Percentiles rank a stretch among this genome's conserved stretches.
These are phyloP conservation scores for Tretioscincus oriximinensis DNA, from an alignment of 2,113 vertebrate genomes.

Conservation along the genomic window DNA sequence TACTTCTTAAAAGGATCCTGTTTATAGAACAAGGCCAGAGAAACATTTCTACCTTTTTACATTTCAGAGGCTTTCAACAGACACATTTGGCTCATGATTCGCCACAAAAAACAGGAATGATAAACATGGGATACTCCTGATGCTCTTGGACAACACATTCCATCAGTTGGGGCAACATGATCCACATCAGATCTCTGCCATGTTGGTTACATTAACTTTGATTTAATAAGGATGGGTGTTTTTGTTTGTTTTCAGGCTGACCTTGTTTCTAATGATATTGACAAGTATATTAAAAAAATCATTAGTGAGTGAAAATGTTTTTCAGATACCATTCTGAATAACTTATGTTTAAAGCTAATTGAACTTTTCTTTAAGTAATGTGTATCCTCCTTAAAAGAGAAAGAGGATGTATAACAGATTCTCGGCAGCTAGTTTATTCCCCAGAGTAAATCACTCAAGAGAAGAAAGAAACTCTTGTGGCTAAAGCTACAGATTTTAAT, in stretches of 20 bases:
- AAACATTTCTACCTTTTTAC: not conserved
- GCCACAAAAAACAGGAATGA: no score
- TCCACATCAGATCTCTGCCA: no score
- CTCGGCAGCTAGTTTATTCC: constrained; percentile 36
- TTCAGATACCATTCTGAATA: not conserved
- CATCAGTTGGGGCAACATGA: no score
- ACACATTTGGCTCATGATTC: no score
- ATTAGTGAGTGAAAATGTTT: not conserved
- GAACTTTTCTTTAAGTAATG: constrained; percentile 29
- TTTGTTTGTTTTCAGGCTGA: not conserved
- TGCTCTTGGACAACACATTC: no score
- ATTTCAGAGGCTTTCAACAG: no score
- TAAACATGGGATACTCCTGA: no score
- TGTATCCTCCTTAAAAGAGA: constrained; percentile 53
- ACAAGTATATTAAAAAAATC: not conserved
- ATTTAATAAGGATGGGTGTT: no score
- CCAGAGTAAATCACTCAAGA: constrained; percentile 31
- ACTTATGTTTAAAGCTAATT: not conserved
- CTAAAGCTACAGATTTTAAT: constrained; percentile 48
- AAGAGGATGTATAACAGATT: constrained; percentile 50
- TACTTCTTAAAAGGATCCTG: not conserved
- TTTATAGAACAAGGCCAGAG: not conserved
- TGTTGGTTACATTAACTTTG: no score
- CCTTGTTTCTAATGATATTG: not conserved
- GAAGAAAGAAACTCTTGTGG: constrained; percentile 31